Evolutionary conservation across 2,797 vertebrate genomes (phyloP).

Genomic region (Neomorphus geoffroyi): DNA sequence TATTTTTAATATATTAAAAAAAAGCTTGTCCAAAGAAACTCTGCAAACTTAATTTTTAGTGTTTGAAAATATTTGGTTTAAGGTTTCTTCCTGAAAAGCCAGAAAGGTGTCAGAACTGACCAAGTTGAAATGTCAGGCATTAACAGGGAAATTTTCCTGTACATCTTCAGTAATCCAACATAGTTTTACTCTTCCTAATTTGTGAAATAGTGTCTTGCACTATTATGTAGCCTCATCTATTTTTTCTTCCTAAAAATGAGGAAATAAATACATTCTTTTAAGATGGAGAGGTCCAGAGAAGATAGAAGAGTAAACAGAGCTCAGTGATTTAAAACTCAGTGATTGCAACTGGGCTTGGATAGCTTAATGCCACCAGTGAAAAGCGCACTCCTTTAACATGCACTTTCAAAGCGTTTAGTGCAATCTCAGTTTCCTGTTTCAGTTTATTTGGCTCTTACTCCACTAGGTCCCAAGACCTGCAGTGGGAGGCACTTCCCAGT

Average conservation of each 20-base stretch:
- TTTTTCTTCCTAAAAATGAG: neutral
- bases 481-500: neutral
- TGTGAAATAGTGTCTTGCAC: neutral
- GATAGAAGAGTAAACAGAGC: neutral
- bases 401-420: neutral
- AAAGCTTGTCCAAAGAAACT: neutral
- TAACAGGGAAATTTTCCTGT: neutral
- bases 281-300: neutral
- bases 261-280: neutral
- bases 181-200: neutral
- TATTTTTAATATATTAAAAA: too few relatives aligned
- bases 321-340: neutral
- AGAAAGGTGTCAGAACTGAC: slow-evolving; percentile 2
- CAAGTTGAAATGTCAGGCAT: neutral
- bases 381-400: neutral
- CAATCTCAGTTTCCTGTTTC: neutral
- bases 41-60: neutral
- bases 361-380: neutral
- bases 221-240: neutral
- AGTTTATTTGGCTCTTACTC: neutral
- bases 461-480: neutral
- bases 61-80: neutral
- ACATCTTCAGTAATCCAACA: neutral
- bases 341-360: neutral
- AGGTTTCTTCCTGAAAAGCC: neutral